Percentiles rank a stretch among this genome's conserved stretches.
Evolutionary conservation across 2,797 vertebrate genomes (phyloP).

Genomic region (Melanogrammus aeglefinus): DNA sequence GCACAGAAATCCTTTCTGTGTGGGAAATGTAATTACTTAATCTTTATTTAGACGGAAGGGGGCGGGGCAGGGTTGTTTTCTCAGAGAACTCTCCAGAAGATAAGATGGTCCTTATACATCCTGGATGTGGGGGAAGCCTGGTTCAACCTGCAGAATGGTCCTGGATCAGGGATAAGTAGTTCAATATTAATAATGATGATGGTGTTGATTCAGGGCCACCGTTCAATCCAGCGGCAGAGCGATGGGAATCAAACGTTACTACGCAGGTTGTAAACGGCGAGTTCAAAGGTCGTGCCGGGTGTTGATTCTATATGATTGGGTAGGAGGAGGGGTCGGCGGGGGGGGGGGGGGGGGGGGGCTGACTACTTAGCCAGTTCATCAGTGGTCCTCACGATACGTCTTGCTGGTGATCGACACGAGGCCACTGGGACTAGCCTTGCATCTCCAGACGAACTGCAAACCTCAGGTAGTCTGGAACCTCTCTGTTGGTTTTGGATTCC

Average conservation of each 20-base stretch:
- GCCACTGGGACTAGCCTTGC: too few relatives aligned
- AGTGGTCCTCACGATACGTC: conserved; percentile 6
- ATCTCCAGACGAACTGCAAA: too few relatives aligned
- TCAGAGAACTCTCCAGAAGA: not conserved
- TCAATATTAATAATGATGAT: not conserved
- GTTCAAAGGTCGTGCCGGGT: not conserved
- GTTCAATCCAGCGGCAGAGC: not conserved
- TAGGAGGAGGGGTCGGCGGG: not conserved
- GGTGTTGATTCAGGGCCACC: not conserved
- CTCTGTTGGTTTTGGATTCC: too few relatives aligned
- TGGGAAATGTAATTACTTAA: not conserved
- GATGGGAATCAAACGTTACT: not conserved
- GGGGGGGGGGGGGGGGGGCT: not conserved
- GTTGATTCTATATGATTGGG: not conserved
- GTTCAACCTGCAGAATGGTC: not conserved
- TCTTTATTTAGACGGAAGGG: too few relatives aligned
- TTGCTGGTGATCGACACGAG: not conserved
- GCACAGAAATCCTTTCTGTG: not conserved
- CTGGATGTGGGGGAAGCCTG: not conserved
- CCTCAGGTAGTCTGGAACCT: too few relatives aligned
- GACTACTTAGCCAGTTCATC: too few relatives aligned
- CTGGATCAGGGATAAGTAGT: not conserved
- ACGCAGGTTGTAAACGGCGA: not conserved
- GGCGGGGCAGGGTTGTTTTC: not conserved
- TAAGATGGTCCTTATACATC: not conserved